Base-by-base conservation (phyloP, 92 coral and sea anemone genomes). In the Epizoanthus illoricatus region DNA sequence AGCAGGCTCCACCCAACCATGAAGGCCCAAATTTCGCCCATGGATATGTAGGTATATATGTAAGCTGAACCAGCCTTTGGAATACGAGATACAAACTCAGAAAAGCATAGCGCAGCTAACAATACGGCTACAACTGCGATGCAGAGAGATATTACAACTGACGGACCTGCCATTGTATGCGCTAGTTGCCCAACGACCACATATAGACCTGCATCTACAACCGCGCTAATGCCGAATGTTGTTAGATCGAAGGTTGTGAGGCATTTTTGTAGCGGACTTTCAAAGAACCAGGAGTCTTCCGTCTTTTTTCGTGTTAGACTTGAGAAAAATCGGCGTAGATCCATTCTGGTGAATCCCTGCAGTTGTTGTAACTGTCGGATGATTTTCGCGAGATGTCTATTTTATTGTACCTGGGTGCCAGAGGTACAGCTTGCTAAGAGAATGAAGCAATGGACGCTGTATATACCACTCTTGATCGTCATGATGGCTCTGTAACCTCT, bases 1-100 rank as follows among this genome's bases (percentile, higher is more conserved):
- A 91, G 40, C 95, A 93, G 85, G 60, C 91, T 84, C 98, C 98
- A 93, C 18, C 98, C 98, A 2, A 87, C 81, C 5, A 91, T 18
- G 71, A 93, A 93, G 2, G 95, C 98, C 84, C 90, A 91, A 9
- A 93, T 23, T 71, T 93, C 98, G 16, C 98, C 98, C 71, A 93
- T 85, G 65, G 84, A 84, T 12, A 87, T 90, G 58, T 93, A 93
- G 9, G 89, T 89, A 80, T 89, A 93, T 62, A 89, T 91, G 74
- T 93, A 93, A 8, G 92, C 98, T 3, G 98, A 87, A 5, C 98
- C 98, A 7, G 92, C 87, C 60, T 89, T 90, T 39, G 88, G 90
- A 20, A 93, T 85, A 21, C 93, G 79, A 15, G 93, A 86, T 3
- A 93, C 87, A 40, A 93, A 80, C 86, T 93, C 98, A 23, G 98